A percentile compares a stretch with the other conserved stretches of the same genome.
Evolutionary conservation across 2,113 vertebrate genomes (phyloP).

Genomic region (Rhizomys pruinosus): DNA sequence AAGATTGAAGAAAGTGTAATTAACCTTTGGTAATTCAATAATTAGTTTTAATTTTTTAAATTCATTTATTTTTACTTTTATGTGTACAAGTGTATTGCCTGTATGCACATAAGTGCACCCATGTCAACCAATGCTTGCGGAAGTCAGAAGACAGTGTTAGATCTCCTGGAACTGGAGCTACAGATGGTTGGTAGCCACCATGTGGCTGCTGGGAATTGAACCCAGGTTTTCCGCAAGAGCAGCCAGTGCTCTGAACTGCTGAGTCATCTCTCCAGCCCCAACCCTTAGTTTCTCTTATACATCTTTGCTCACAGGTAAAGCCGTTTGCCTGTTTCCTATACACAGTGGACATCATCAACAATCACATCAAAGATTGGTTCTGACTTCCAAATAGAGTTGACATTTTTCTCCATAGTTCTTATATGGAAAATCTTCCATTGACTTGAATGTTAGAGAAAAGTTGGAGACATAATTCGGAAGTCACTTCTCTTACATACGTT

Average conservation of each 20-base stretch:
- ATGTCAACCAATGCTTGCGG: no score
- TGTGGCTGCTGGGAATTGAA: no score
- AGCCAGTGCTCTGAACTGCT: no score
- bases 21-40: constrained; percentile 25
- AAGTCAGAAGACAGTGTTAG: no score
- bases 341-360: background rate
- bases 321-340: background rate
- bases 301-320: background rate
- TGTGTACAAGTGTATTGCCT: no score
- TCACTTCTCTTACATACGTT: background rate
- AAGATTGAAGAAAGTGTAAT: background rate
- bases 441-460: constrained; percentile 10
- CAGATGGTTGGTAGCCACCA: no score
- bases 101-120: no score
- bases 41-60: no score
- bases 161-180: no score
- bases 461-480: background rate
- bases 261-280: no score
- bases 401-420: background rate
- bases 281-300: constrained; percentile 2
- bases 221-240: no score
- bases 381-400: background rate
- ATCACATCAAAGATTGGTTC: background rate
- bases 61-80: no score
- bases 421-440: background rate